phyloP scores from a whole-genome alignment of 2,797 vertebrate species.

The Anas bahamensis region DNA sequence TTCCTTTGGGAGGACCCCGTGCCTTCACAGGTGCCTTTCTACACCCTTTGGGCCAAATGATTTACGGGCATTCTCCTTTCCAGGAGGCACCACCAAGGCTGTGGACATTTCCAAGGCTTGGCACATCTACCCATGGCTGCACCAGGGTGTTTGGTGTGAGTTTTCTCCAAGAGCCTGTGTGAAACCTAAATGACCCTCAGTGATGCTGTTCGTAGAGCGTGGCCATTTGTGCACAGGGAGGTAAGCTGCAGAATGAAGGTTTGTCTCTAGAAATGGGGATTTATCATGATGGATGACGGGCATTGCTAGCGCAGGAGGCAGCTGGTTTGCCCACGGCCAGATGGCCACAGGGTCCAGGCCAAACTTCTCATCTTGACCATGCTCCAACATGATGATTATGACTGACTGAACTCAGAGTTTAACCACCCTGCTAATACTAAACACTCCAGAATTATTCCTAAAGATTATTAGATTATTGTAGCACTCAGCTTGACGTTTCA shows the following conservation, averaged over 20 bases:
- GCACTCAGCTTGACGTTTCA: not conserved
- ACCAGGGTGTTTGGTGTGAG: not conserved
- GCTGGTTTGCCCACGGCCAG: constrained; percentile 64
- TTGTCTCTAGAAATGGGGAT: constrained; percentile 44
- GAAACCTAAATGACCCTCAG: not conserved
- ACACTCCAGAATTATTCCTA: not conserved
- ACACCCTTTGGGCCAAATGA: not conserved
- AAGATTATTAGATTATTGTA: constrained; percentile 27
- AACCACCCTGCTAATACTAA: not conserved
- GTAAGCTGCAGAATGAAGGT: constrained; percentile 34
- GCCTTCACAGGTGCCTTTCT: not conserved
- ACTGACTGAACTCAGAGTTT: constrained; percentile 32
- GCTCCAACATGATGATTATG: constrained; percentile 44
- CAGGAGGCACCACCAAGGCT: not conserved
- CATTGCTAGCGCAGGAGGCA: constrained; percentile 56
- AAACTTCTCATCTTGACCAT: constrained; percentile 54
- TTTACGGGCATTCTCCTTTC: not conserved
- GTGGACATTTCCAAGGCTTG: not conserved
- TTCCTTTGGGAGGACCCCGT: not conserved
- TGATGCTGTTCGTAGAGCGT: not conserved
- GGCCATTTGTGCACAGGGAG: not conserved
- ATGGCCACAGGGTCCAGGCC: constrained; percentile 67
- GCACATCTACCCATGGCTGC: not conserved
- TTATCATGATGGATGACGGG: constrained; percentile 54
- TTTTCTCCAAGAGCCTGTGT: not conserved